Percentiles rank a stretch among this genome's conserved stretches.
These are phyloP conservation scores for Aphodius sticticus DNA, from an alignment of 2,888 invertebrate species.

Conservation along the genomic window DNA sequence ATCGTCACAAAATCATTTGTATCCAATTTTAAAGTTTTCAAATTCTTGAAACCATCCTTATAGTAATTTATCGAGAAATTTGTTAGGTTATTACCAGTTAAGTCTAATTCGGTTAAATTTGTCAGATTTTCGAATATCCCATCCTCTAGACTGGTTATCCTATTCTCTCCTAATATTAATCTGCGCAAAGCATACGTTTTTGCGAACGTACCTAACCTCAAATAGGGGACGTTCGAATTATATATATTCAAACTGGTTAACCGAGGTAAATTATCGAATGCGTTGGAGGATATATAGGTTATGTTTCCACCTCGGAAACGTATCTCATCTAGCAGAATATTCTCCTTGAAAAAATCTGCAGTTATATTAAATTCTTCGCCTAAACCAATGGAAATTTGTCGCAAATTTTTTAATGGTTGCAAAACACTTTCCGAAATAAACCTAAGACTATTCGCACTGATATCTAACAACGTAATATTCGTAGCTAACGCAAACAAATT, in stretches of 20 bases:
- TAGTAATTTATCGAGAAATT: slow-evolving; percentile 4
- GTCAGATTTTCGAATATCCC: slow-evolving; percentile 31
- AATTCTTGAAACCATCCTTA: slow-evolving; percentile 6
- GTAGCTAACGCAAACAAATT: slow-evolving; percentile 70
- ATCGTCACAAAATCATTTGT: slow-evolving; percentile 31
- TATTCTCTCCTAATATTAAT: slow-evolving; percentile 35
- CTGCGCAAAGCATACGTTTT: slow-evolving; percentile 21
- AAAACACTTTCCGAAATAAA: slow-evolving; percentile 70
- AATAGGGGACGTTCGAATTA: slow-evolving; percentile 8
- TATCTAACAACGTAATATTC: slow-evolving; percentile 71
- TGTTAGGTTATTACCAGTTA: slow-evolving; percentile 30
- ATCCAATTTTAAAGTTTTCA: slow-evolving; percentile 32
- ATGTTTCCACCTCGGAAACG: slow-evolving; percentile 38
- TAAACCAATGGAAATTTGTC: slow-evolving; percentile 70
- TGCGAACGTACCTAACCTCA: slow-evolving; percentile 23
- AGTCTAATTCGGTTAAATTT: slow-evolving; percentile 27
- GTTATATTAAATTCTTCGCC: slow-evolving; percentile 74
- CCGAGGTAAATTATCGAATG: slow-evolving; percentile 6
- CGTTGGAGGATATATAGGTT: slow-evolving; percentile 11
- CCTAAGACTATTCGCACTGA: slow-evolving; percentile 72
- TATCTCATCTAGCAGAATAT: slow-evolving; percentile 55
- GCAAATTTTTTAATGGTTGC: slow-evolving; percentile 67
- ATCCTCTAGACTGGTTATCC: slow-evolving; percentile 23
- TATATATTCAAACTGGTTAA: background rate
- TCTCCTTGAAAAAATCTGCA: slow-evolving; percentile 63